Percentiles rank a stretch among this genome's conserved stretches.
phyloP scores from a whole-genome alignment of 2,113 vertebrate genomes.

The Tachuris rubrigastra region DNA sequence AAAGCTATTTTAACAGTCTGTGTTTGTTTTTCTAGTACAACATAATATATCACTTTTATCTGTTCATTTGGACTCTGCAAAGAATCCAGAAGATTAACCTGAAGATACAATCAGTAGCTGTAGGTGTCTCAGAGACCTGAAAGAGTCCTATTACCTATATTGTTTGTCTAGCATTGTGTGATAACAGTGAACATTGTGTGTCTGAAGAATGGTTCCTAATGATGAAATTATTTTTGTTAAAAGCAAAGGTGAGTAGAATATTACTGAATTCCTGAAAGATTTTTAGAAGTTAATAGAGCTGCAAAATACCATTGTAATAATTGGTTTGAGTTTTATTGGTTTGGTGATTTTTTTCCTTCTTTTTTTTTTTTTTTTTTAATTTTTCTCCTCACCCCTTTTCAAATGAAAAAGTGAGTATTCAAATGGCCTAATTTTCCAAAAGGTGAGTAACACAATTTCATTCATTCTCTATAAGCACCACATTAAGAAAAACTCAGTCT shows the following conservation, averaged over 20 bases:
- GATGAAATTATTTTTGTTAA: neutral
- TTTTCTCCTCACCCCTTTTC: neutral
- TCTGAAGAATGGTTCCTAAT: neutral
- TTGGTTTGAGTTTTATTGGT: neutral
- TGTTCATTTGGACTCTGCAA: neutral
- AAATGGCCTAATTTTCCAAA: neutral
- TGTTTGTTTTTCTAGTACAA: neutral
- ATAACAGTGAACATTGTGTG: neutral
- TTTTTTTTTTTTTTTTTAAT: neutral
- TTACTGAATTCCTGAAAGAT: neutral
- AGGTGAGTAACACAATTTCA: neutral
- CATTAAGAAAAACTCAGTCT: neutral
- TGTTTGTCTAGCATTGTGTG: neutral
- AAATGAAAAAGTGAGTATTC: neutral
- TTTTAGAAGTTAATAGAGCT: neutral
- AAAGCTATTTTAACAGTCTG: neutral
- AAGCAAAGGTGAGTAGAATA: neutral
- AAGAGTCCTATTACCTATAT: neutral
- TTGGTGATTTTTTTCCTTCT: neutral
- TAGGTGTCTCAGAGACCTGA: neutral
- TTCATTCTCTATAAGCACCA: neutral
- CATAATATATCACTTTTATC: neutral
- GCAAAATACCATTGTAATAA: rapidly evolving
- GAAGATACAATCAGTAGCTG: neutral
- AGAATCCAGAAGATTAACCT: neutral